Evolutionary conservation across 2,888 invertebrate genomes (phyloP).

Genomic region (Plemyria rubiginata): DNA sequence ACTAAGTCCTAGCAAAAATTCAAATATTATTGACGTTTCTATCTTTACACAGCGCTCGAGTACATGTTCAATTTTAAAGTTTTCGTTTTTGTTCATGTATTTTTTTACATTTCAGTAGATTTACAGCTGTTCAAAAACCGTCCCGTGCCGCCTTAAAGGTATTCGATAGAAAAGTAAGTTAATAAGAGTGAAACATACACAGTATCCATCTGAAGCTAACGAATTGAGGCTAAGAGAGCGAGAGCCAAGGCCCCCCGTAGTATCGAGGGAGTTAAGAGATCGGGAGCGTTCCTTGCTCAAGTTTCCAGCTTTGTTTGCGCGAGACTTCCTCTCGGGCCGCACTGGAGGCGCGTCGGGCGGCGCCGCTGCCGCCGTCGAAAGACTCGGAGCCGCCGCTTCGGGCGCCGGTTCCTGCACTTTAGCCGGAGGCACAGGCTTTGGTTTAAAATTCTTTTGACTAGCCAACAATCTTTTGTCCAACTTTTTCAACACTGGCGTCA

Average conservation of each 20-base stretch:
- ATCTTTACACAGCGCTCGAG: too few relatives aligned
- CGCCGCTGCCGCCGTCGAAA: conserved; percentile 28
- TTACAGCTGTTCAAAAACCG: too few relatives aligned
- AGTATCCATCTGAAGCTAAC: conserved; percentile 92
- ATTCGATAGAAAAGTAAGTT: too few relatives aligned
- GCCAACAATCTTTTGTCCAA: conserved; percentile 78
- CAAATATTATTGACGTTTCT: too few relatives aligned
- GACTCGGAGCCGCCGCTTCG: conserved; percentile 37
- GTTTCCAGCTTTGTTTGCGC: conserved; percentile 54
- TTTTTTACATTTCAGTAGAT: too few relatives aligned
- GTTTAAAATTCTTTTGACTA: conserved; percentile 80
- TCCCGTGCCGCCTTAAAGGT: too few relatives aligned
- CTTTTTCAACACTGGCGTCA: conserved; percentile 82
- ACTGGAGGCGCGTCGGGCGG: conserved; percentile 57
- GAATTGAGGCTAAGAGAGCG: conserved; percentile 88
- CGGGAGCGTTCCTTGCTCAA: conserved; percentile 76
- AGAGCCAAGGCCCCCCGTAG: conserved; percentile 66
- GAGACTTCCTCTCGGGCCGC: conserved; percentile 70
- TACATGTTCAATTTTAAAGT: too few relatives aligned
- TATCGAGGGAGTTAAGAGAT: conserved; percentile 71
- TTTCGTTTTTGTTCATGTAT: too few relatives aligned
- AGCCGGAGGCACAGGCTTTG: conserved; percentile 70
- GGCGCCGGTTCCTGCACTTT: conserved; percentile 57
- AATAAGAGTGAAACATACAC: conserved; percentile 85
- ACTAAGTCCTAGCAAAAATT: too few relatives aligned